phyloP scores from a whole-genome alignment of 2,797 vertebrate genomes.

The Notamacropus eugenii region DNA sequence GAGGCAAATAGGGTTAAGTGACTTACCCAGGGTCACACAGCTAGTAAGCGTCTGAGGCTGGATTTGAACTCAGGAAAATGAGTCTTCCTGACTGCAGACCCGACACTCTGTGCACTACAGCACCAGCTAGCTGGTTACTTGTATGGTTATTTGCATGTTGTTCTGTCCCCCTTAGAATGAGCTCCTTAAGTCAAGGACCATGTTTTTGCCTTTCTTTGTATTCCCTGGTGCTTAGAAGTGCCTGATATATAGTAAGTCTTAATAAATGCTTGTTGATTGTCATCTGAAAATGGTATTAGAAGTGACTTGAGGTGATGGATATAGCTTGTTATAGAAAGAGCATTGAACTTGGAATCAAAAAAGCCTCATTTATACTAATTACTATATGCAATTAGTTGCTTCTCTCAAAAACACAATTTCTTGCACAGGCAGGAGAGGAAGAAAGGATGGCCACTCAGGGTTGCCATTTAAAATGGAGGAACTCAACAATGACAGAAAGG shows the following conservation, averaged over 20 bases:
- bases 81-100: not conserved
- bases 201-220: not conserved
- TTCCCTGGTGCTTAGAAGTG: not conserved
- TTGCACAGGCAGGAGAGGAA: not conserved
- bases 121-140: not conserved
- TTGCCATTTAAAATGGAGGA: not conserved
- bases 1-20: not conserved
- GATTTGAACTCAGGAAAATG: not conserved
- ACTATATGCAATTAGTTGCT: not conserved
- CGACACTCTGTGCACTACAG: rapidly evolving
- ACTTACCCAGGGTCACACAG: not conserved
- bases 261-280: not conserved
- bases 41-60: not conserved
- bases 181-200: not conserved
- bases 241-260: not conserved
- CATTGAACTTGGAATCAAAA: not conserved
- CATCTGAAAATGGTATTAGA: not conserved
- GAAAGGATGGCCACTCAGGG: not conserved
- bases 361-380: not conserved
- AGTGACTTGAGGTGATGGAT: not conserved
- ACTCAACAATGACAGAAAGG: not conserved
- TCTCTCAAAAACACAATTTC: not conserved
- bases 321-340: not conserved
- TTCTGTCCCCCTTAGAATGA: not conserved
- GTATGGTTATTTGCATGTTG: not conserved